Percentiles rank a stretch among this genome's conserved stretches.
Evolutionary conservation across 2,888 invertebrate species (phyloP).

Genomic region (Drosophila eohydei): DNA sequence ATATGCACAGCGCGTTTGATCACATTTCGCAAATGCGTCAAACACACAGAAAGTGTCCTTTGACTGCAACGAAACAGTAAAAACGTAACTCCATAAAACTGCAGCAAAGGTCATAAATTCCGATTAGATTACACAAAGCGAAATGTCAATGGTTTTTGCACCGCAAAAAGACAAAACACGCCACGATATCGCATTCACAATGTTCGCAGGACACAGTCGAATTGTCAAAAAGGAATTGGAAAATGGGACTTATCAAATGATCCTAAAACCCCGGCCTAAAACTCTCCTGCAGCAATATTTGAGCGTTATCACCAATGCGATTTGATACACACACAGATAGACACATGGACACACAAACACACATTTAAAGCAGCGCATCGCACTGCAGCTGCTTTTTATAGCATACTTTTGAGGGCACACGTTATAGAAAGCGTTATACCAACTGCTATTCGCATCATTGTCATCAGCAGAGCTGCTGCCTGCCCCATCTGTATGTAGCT

Average conservation of each 20-base stretch:
- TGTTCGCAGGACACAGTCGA: slow-evolving; percentile 15
- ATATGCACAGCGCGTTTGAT: slow-evolving; percentile 8
- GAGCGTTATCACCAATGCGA: slow-evolving; percentile 57
- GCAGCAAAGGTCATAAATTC: slow-evolving; percentile 74
- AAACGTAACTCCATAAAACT: slow-evolving; percentile 49
- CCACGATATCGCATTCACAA: slow-evolving; percentile 58
- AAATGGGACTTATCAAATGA: slow-evolving; percentile 45
- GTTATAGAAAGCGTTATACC: slow-evolving; percentile 23
- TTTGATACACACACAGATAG: slow-evolving; percentile 29
- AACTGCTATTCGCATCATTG: slow-evolving; percentile 33
- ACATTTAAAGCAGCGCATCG: slow-evolving; percentile 1
- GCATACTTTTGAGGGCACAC: slow-evolving; percentile 47
- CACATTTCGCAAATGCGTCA: slow-evolving; percentile 33
- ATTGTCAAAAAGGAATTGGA: slow-evolving; percentile 15
- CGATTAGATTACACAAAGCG: slow-evolving; percentile 81
- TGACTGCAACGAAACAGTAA: slow-evolving; percentile 19
- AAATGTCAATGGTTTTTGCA: slow-evolving; percentile 52
- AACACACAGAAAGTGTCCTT: slow-evolving; percentile 27
- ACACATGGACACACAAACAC: not conserved
- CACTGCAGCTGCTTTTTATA: slow-evolving; percentile 37
- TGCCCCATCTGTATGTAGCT: not conserved
- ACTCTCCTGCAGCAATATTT: slow-evolving; percentile 24
- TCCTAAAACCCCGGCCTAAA: slow-evolving; percentile 17
- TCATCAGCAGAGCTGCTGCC: slow-evolving; percentile 20
- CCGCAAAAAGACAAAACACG: slow-evolving; percentile 20